A percentile compares a stretch with the other conserved stretches of the same genome.
These are phyloP conservation scores for Graptemys geographica DNA, from an alignment of 2,797 vertebrate species.

Conservation along the genomic window DNA sequence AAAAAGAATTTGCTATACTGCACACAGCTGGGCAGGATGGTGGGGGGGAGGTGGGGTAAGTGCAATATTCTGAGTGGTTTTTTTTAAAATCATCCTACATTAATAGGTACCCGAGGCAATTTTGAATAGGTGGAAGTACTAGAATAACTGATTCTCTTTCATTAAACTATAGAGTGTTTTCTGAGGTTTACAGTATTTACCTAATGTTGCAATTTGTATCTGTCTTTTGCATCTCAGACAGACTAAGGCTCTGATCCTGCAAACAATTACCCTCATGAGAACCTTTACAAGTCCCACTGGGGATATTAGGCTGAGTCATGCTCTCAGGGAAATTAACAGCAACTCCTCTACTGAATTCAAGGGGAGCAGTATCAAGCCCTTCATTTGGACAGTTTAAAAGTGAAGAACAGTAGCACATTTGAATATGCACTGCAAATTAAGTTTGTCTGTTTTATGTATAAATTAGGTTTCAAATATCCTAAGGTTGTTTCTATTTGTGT, in stretches of 20 bases:
- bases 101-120: constrained; percentile 1
- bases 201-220: constrained; percentile 1
- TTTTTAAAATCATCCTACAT: background rate
- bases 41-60: background rate
- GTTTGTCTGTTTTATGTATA: background rate
- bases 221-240: constrained; percentile 26
- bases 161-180: constrained; percentile 26
- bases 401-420: background rate
- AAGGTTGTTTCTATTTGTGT: background rate
- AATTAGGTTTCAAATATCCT: background rate
- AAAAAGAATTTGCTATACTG: constrained; percentile 13
- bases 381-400: constrained; percentile 3
- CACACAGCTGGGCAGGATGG: background rate
- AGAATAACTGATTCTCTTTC: background rate
- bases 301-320: constrained; percentile 26
- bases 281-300: constrained; percentile 40
- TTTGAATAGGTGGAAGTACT: constrained; percentile 9
- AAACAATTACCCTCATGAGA: constrained; percentile 59
- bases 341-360: background rate
- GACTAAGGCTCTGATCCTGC: constrained; percentile 7
- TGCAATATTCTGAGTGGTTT: background rate
- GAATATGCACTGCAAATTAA: background rate
- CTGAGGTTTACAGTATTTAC: background rate
- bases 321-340: constrained; percentile 4
- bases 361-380: background rate